These are phyloP conservation scores for Montipora capitata DNA, from an alignment of 92 coral and sea anemone genomes.

Conservation along the genomic window DNA sequence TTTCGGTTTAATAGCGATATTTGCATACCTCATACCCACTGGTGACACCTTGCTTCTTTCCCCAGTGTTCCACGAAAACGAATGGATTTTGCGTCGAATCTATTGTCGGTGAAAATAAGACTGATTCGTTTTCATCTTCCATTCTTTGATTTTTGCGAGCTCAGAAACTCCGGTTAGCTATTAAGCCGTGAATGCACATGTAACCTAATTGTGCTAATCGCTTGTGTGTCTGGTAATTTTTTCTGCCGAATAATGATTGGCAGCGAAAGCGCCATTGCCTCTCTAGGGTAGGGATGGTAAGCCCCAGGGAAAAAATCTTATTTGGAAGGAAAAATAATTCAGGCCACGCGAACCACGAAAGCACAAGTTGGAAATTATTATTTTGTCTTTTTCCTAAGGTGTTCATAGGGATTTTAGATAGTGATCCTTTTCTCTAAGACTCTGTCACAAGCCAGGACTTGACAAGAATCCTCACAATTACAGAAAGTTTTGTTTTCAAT, in stretches of 20 bases:
- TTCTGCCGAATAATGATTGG: background rate
- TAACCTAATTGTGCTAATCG: slow-evolving; percentile 1
- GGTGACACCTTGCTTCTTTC: slow-evolving; percentile 6
- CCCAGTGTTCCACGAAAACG: slow-evolving; percentile 7
- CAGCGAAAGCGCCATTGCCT: background rate
- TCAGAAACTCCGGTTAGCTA: background rate
- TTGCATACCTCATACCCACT: slow-evolving; percentile 47
- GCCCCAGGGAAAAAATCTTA: background rate
- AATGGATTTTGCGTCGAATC: slow-evolving; percentile 27
- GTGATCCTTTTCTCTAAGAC: too few relatives aligned
- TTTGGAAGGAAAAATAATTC: too few relatives aligned
- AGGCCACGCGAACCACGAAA: too few relatives aligned
- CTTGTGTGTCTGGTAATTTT: background rate
- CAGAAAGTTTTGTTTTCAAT: too few relatives aligned
- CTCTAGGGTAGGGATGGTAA: background rate
- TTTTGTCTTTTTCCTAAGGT: too few relatives aligned
- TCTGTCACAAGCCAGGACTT: too few relatives aligned
- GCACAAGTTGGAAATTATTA: too few relatives aligned
- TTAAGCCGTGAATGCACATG: slow-evolving; percentile 20
- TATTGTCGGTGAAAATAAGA: slow-evolving; percentile 29
- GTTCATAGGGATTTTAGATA: too few relatives aligned
- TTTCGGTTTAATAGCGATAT: slow-evolving; percentile 14
- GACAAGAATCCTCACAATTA: too few relatives aligned
- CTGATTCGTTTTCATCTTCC: background rate
- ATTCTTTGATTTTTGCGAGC: background rate